These are phyloP conservation scores for Echeneis naucrates DNA, from an alignment of 2,797 vertebrate species.

Conservation along the genomic window DNA sequence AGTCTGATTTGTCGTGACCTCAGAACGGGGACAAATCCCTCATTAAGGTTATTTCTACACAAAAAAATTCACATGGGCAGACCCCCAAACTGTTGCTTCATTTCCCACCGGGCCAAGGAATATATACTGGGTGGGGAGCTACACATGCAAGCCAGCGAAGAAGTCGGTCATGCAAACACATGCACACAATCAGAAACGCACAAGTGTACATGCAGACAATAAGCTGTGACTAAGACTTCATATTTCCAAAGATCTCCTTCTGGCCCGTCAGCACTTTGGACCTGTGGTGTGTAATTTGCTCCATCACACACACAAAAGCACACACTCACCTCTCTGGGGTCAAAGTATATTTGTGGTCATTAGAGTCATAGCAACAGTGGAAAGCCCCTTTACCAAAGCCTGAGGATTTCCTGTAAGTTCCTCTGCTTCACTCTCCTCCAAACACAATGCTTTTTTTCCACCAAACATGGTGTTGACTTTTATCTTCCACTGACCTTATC, in stretches of 20 bases:
- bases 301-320: slow-evolving; percentile 25
- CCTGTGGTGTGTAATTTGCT: slow-evolving; percentile 37
- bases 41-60: slow-evolving; percentile 6
- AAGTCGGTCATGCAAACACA: background rate
- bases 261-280: slow-evolving; percentile 29
- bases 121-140: slow-evolving; percentile 36
- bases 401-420: slow-evolving; percentile 48
- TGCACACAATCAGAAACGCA: slow-evolving; percentile 11
- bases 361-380: slow-evolving; percentile 63
- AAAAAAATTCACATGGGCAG: background rate
- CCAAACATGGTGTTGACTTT: background rate
- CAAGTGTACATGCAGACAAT: slow-evolving; percentile 1
- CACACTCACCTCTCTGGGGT: slow-evolving; percentile 27
- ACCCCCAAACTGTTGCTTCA: slow-evolving; percentile 42
- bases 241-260: background rate
- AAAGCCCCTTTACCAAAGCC: slow-evolving; percentile 47
- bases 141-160: slow-evolving; percentile 1
- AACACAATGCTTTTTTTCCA: slow-evolving; percentile 1
- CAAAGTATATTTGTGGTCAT: slow-evolving; percentile 62
- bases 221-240: background rate
- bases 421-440: slow-evolving; percentile 24
- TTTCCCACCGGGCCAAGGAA: slow-evolving; percentile 20
- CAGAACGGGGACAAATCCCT: slow-evolving; percentile 9
- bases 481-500: slow-evolving; percentile 57
- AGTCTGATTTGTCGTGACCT: slow-evolving; percentile 15